A percentile compares a stretch with the other conserved stretches of the same genome.
These are phyloP conservation scores for Formica selysi DNA, from an alignment of 1,140 invertebrate genomes.

Conservation along the genomic window DNA sequence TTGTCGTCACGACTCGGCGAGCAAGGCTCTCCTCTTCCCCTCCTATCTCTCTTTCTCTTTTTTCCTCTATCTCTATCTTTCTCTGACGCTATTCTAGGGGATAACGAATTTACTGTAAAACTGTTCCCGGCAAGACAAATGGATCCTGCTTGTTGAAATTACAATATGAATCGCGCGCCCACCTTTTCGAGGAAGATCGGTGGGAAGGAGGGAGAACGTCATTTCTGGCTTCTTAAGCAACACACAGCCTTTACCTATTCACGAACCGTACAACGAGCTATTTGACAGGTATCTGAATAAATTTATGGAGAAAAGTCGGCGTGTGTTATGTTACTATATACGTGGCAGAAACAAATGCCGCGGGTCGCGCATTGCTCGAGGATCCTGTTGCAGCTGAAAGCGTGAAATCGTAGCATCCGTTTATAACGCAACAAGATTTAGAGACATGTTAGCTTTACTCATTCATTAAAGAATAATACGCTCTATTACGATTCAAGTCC, in stretches of 20 bases:
- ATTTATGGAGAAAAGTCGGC: constrained; percentile 45
- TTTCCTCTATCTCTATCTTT: not conserved
- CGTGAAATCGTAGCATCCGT: constrained; percentile 54
- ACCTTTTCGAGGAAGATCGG: constrained; percentile 63
- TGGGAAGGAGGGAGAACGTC: not conserved
- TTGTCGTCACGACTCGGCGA: constrained; percentile 69
- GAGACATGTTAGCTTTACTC: not conserved
- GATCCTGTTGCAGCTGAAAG: constrained; percentile 21
- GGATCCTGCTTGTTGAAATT: constrained; percentile 71
- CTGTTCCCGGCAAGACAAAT: constrained; percentile 68
- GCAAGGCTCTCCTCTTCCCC: not conserved
- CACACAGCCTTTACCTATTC: constrained; percentile 62
- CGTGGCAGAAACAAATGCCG: constrained; percentile 55
- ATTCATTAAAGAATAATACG: not conserved
- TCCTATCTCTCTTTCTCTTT: not conserved
- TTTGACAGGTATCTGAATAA: constrained; percentile 65
- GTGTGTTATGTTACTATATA: not conserved
- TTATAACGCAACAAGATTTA: constrained; percentile 21
- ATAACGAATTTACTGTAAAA: constrained; percentile 73
- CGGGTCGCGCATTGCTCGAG: not conserved
- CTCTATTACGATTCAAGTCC: not conserved
- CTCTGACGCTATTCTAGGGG: constrained; percentile 36
- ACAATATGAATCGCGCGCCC: constrained; percentile 75
- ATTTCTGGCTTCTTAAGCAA: constrained; percentile 64
- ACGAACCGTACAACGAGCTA: constrained; percentile 58